Percentiles rank a stretch among this genome's conserved stretches.
These are phyloP conservation scores for Tetraneura akinire DNA, from an alignment of 1,140 invertebrate species.

Conservation along the genomic window DNA sequence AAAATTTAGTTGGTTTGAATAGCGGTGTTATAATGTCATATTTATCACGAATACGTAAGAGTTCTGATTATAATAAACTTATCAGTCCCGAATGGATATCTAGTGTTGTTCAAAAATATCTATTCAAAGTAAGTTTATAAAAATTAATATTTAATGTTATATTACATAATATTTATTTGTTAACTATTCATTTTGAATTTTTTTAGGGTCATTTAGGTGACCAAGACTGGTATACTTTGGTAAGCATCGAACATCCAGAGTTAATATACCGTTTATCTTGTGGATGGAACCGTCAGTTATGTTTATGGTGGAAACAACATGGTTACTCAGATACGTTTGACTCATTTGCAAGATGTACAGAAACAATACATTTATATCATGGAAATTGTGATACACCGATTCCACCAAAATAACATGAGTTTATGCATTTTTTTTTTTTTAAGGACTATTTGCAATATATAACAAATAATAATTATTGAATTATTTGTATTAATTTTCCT, in stretches of 20 bases:
- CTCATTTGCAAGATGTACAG: slow-evolving; percentile 73
- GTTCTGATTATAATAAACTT: slow-evolving; percentile 58
- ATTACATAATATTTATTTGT: no score
- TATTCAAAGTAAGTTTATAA: slow-evolving; percentile 40
- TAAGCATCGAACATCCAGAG: slow-evolving; percentile 72
- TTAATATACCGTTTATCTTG: slow-evolving; percentile 78
- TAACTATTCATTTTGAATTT: no score
- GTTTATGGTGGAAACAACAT: slow-evolving; percentile 80
- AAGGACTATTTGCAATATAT: neutral
- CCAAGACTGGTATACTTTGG: slow-evolving; percentile 83
- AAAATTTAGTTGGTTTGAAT: slow-evolving; percentile 77
- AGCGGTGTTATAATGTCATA: slow-evolving; percentile 78
- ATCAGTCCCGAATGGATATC: slow-evolving; percentile 48
- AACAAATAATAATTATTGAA: no score
- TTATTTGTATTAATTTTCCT: no score
- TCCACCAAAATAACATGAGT: slow-evolving; percentile 59
- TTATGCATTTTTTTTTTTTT: neutral
- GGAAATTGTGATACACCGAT: slow-evolving; percentile 84
- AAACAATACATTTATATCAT: slow-evolving; percentile 75
- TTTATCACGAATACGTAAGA: slow-evolving; percentile 68
- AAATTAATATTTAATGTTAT: no score
- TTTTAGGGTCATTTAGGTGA: slow-evolving; percentile 79
- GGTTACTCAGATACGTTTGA: slow-evolving; percentile 78
- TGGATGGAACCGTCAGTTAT: slow-evolving; percentile 82
- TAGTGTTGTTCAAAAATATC: slow-evolving; percentile 43